phyloP scores from a whole-genome alignment of 35 echinoderm and acorn worm species.

The Antedon bifida region DNA sequence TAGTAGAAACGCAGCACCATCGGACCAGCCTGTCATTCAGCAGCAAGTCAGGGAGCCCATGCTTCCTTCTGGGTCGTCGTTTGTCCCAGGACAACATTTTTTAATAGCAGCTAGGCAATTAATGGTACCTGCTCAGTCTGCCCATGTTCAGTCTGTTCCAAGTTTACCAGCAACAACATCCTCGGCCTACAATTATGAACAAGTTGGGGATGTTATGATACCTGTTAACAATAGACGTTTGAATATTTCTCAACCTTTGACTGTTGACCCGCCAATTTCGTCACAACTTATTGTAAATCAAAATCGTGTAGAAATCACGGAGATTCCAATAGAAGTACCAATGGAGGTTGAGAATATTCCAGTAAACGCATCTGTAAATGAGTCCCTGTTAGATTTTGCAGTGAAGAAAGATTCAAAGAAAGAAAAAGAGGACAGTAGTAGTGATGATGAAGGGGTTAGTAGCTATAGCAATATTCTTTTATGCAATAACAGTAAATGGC shows the following conservation, averaged over 20 bases:
- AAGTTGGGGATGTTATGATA: background rate
- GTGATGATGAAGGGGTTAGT: background rate
- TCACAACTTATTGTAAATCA: background rate
- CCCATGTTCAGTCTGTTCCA: background rate
- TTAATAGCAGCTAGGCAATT: background rate
- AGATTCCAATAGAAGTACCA: background rate
- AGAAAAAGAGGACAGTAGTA: background rate
- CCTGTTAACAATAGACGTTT: background rate
- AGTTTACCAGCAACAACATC: background rate
- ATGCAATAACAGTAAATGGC: too few relatives aligned
- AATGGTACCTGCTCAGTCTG: background rate
- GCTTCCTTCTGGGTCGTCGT: background rate
- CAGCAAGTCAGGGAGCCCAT: background rate
- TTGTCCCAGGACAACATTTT: background rate
- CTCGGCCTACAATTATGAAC: background rate
- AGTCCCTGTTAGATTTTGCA: background rate
- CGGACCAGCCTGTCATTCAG: background rate
- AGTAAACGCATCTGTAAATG: background rate
- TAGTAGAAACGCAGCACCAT: background rate
- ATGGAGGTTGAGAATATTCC: background rate
- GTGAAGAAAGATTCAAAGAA: background rate
- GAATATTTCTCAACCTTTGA: background rate
- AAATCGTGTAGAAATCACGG: background rate
- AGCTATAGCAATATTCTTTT: background rate
- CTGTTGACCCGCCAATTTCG: background rate